These are phyloP conservation scores for Iguana delicatissima DNA, from an alignment of 2,797 vertebrate species.

Conservation along the genomic window DNA sequence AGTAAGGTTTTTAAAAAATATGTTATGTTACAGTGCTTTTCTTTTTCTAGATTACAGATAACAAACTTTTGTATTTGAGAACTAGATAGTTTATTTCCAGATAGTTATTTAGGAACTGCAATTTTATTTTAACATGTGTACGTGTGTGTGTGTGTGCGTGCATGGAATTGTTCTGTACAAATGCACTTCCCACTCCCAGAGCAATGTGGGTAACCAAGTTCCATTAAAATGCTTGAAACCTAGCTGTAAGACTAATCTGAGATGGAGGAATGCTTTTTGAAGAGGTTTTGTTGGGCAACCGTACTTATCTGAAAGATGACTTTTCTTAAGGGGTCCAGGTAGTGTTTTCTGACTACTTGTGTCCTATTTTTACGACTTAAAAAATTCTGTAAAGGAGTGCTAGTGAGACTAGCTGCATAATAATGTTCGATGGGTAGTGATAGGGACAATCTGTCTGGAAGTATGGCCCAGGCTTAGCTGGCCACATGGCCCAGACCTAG, in stretches of 20 bases:
- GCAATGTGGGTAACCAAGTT: background rate
- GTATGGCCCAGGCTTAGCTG: background rate
- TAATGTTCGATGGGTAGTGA: background rate
- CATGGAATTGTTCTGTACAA: background rate
- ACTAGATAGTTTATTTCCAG: background rate
- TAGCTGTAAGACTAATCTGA: background rate
- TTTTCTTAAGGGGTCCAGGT: background rate
- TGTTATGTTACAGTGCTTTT: background rate
- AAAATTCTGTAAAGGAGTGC: background rate
- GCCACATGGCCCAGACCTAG: background rate
- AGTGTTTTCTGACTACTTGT: background rate
- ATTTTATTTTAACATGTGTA: background rate
- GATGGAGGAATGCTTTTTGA: background rate
- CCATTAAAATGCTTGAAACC: background rate
- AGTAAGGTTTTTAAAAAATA: background rate
- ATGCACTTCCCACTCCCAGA: background rate
- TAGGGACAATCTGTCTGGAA: background rate
- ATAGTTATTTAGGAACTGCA: background rate
- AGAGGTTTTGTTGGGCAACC: background rate
- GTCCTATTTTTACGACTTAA: background rate
- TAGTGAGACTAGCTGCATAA: background rate
- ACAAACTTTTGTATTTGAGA: background rate
- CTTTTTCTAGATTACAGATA: constrained; percentile 7
- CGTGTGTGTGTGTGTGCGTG: background rate
- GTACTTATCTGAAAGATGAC: background rate